Percentiles rank a stretch among this genome's conserved stretches.
Evolutionary conservation across 2,113 vertebrate species (phyloP).

Genomic region (Cottus gobio): DNA sequence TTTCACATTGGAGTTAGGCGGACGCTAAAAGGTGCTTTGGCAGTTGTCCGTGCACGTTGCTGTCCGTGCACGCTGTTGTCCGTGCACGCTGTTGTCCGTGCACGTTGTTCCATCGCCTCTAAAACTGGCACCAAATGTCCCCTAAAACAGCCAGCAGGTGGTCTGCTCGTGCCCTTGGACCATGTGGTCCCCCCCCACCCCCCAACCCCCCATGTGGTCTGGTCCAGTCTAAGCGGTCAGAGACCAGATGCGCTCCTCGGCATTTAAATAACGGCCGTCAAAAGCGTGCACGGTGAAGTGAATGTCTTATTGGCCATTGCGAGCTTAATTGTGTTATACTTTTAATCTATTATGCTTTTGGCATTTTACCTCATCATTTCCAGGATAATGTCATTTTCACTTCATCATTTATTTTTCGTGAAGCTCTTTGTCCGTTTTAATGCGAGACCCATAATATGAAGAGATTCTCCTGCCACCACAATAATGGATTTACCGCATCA

Average conservation of each 20-base stretch:
- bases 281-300: neutral
- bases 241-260: neutral
- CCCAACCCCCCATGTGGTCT: too few relatives aligned
- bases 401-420: neutral
- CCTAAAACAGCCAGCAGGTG: neutral
- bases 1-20: neutral
- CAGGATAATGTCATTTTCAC: neutral
- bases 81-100: neutral
- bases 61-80: neutral
- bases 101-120: neutral
- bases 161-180: neutral
- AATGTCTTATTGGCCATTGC: neutral
- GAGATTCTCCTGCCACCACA: neutral
- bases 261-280: neutral
- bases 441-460: neutral
- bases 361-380: neutral
- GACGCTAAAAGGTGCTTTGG: neutral
- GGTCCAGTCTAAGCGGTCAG: neutral
- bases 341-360: neutral
- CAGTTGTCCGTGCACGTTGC: too few relatives aligned
- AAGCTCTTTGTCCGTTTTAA: neutral
- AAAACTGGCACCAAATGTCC: neutral
- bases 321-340: neutral
- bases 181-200: too few relatives aligned
- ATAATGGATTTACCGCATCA: neutral